These are phyloP conservation scores for Lichenostomus cassidix DNA, from an alignment of 2,113 vertebrate species.

Conservation along the genomic window DNA sequence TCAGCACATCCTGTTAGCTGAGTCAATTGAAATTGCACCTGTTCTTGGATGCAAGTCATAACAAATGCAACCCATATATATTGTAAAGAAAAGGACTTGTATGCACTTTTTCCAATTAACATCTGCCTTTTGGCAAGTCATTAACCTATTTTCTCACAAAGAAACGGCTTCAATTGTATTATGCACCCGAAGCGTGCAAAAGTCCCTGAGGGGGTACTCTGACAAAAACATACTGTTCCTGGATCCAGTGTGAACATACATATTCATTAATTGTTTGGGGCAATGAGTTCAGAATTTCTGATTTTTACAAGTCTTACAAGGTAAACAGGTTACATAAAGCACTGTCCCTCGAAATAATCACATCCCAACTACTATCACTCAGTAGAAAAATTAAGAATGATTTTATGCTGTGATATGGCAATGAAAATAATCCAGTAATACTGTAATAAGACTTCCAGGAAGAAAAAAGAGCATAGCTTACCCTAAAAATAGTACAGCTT, in stretches of 20 bases:
- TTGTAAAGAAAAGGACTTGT: constrained; percentile 26
- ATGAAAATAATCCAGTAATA: background rate
- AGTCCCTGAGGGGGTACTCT: constrained; percentile 37
- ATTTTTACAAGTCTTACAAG: constrained; percentile 35
- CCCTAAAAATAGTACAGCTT: background rate
- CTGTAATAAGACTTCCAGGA: background rate
- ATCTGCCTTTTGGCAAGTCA: constrained; percentile 65
- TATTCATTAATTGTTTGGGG: constrained; percentile 59
- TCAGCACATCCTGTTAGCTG: constrained; percentile 34
- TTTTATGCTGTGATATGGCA: background rate
- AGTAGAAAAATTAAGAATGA: background rate
- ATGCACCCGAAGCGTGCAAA: constrained; percentile 48
- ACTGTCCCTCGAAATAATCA: background rate
- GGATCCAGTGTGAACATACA: constrained; percentile 8
- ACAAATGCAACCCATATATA: constrained; percentile 24
- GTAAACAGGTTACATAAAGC: constrained; percentile 52
- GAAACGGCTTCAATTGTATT: constrained; percentile 51
- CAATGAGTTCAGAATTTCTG: constrained; percentile 37
- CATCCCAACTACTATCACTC: background rate
- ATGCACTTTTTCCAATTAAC: constrained; percentile 53
- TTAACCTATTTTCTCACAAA: constrained; percentile 69
- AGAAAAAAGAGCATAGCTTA: background rate
- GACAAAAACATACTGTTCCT: constrained; percentile 63
- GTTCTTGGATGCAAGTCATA: constrained; percentile 38
- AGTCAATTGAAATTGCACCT: constrained; percentile 55